A percentile compares a stretch with the other conserved stretches of the same genome.
These are phyloP conservation scores for Jordanella pulchra DNA, from an alignment of 2,797 vertebrate genomes.

Conservation along the genomic window DNA sequence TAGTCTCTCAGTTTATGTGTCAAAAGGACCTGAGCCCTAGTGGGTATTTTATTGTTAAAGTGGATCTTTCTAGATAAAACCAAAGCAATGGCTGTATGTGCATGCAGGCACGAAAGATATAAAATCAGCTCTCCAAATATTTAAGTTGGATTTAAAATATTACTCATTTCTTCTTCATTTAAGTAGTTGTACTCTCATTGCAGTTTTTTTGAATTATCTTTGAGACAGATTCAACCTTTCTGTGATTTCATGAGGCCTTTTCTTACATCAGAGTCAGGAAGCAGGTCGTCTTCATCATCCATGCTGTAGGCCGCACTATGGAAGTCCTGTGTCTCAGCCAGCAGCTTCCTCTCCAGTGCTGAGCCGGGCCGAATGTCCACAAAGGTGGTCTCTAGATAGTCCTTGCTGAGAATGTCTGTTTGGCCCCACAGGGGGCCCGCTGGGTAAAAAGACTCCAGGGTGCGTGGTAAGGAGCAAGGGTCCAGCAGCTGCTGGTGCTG, in stretches of 20 bases:
- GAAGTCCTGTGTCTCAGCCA: conserved; percentile 80
- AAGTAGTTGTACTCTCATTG: not conserved
- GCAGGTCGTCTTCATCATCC: conserved; percentile 83
- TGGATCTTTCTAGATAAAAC: too few species aligned
- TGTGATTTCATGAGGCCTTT: not conserved
- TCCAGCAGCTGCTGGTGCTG: conserved; percentile 84
- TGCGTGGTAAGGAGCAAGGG: conserved; percentile 78
- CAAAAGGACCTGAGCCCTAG: too few species aligned
- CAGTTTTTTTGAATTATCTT: not conserved
- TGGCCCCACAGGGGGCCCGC: conserved; percentile 76
- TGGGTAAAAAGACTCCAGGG: conserved; percentile 77
- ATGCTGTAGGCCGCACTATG: conserved; percentile 83
- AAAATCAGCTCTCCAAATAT: too few species aligned
- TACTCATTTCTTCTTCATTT: not conserved
- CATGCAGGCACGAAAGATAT: too few species aligned
- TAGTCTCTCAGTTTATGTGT: too few species aligned
- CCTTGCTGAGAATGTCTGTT: conserved; percentile 78
- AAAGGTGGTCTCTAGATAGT: conserved; percentile 86
- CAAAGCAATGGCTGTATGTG: too few species aligned
- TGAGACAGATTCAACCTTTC: not conserved
- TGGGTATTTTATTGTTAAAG: too few species aligned
- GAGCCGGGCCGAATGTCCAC: conserved; percentile 80
- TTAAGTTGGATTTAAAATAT: not conserved
- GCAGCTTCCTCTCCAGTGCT: conserved; percentile 78
- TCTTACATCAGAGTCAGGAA: conserved; percentile 82